Percentiles rank a stretch among this genome's conserved stretches.
Conservation (phyloP, 2,797 vertebrate genomes). For the Falco peregrinus region DNA sequence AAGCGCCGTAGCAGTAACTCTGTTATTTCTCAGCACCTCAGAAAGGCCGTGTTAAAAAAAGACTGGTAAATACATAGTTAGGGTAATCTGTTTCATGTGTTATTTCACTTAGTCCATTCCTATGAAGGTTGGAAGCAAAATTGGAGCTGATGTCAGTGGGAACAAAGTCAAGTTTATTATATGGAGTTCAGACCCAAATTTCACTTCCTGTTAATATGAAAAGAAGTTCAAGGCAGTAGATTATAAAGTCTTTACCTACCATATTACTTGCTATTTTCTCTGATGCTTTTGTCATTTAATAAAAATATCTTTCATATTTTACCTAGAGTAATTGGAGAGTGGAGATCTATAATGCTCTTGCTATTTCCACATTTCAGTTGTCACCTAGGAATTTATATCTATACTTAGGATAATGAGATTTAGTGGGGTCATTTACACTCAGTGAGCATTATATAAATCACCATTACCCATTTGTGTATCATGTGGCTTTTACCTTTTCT, state of each 20-base stretch:
- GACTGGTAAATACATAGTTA: constrained; percentile 21
- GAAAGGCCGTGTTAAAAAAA: neutral
- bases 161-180: constrained; percentile 12
- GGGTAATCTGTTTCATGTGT: constrained; percentile 50
- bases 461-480: constrained; percentile 6
- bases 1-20: neutral
- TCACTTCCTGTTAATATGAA: constrained; percentile 43
- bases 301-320: constrained; percentile 38
- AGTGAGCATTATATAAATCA: constrained; percentile 63
- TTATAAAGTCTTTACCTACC: constrained; percentile 52
- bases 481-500: constrained; percentile 34
- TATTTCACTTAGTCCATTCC: constrained; percentile 5
- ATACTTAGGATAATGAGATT: constrained; percentile 69
- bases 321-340: constrained; percentile 54
- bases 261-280: neutral
- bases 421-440: constrained; percentile 58
- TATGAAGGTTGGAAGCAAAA: constrained; percentile 13
- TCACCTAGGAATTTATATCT: constrained; percentile 69
- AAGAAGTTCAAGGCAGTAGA: constrained; percentile 60
- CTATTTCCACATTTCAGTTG: constrained; percentile 59
- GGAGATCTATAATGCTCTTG: constrained; percentile 51
- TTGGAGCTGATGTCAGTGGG: neutral
- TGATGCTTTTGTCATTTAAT: constrained; percentile 11
- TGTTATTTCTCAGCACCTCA: constrained; percentile 42
- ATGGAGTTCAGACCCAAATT: constrained; percentile 14